A percentile compares a stretch with the other conserved stretches of the same genome.
phyloP scores from a whole-genome alignment of 92 coral and sea anemone genomes.

The Zoanthus solanderi region DNA sequence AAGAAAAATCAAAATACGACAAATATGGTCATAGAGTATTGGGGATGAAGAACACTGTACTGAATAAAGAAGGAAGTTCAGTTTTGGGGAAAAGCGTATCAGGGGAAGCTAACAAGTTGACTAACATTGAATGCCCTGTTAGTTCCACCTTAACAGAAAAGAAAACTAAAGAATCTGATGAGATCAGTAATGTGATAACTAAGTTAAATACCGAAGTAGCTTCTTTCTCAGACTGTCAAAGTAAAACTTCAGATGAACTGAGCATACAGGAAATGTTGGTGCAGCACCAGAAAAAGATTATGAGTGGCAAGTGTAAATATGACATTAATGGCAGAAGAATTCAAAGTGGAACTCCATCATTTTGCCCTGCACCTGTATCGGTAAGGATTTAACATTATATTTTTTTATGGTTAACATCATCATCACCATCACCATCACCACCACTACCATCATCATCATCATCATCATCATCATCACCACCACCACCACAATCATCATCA shows the following conservation, averaged over 20 bases:
- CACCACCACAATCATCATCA: no score
- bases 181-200: neutral
- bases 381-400: conserved; percentile 14
- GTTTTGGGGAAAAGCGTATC: neutral
- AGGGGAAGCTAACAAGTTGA: neutral
- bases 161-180: neutral
- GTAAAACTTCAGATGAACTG: conserved; percentile 14
- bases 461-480: no score
- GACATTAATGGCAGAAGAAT: conserved; percentile 85
- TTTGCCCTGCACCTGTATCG: conserved; percentile 85
- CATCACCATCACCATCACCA: no score
- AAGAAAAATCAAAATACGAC: conserved; percentile 7
- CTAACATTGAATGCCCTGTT: conserved; percentile 1
- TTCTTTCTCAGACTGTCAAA: neutral
- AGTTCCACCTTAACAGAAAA: neutral
- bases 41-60: neutral
- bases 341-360: conserved; percentile 71
- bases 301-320: conserved; percentile 69
- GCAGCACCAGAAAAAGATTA: conserved; percentile 71
- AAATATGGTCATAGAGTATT: conserved; percentile 15
- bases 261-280: conserved; percentile 77
- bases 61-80: neutral
- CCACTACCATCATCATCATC: no score
- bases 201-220: neutral
- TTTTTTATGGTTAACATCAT: no score